A percentile compares a stretch with the other conserved stretches of the same genome.
Evolutionary conservation across 2,888 invertebrate species (phyloP).

Genomic region (Acronicta aceris): DNA sequence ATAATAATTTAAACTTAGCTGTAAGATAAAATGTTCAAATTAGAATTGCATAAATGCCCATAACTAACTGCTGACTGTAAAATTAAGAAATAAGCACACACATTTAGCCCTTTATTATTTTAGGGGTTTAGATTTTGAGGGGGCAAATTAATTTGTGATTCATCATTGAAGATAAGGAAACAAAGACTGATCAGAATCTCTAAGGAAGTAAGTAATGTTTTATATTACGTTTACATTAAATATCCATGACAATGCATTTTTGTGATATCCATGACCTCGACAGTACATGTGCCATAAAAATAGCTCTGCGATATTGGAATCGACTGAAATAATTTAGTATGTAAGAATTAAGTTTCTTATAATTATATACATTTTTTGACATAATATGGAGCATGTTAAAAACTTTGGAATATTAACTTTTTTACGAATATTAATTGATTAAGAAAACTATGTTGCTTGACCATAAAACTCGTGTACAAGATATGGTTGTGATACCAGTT

Average conservation of each 20-base stretch:
- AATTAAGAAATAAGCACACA: conserved; percentile 42
- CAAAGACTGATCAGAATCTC: conserved; percentile 79
- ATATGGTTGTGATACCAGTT: conserved; percentile 57
- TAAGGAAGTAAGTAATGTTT: conserved; percentile 51
- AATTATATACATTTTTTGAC: conserved; percentile 18
- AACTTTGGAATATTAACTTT: conserved; percentile 19
- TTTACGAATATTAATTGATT: conserved; percentile 40
- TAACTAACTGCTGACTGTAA: conserved; percentile 45
- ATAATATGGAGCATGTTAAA: conserved; percentile 33
- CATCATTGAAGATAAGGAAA: conserved; percentile 59
- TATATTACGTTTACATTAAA: conserved; percentile 48
- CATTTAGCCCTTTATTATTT: conserved; percentile 49
- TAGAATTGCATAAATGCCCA: conserved; percentile 60
- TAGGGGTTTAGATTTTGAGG: conserved; percentile 41
- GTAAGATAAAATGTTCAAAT: conserved; percentile 72
- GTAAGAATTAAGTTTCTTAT: conserved; percentile 58
- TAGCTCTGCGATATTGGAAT: conserved; percentile 54
- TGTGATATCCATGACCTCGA: conserved; percentile 70
- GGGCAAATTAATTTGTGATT: conserved; percentile 39
- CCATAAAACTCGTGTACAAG: conserved; percentile 51
- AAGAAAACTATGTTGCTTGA: conserved; percentile 47
- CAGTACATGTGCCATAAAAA: conserved; percentile 71
- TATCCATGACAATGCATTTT: conserved; percentile 73
- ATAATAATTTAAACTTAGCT: conserved; percentile 49
- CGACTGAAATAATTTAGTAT: conserved; percentile 66